Evolutionary conservation across 1,140 invertebrate genomes (phyloP).

Genomic region (Pteromalus puparum): DNA sequence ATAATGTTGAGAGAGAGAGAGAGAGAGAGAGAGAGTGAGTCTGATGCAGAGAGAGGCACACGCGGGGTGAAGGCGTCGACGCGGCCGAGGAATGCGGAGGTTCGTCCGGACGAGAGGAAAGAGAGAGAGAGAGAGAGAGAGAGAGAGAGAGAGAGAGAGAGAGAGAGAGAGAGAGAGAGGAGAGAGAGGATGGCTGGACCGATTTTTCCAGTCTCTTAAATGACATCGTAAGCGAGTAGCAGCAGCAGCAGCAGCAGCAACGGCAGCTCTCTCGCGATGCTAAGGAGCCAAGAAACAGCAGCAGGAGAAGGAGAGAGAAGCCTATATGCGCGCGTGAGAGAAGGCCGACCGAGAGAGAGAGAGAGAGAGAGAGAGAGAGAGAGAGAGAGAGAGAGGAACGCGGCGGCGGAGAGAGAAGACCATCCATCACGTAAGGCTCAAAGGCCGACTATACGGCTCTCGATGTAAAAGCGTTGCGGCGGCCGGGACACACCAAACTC

Average conservation of each 20-base stretch:
- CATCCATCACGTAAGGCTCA: slow-evolving; percentile 74
- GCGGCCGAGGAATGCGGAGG: slow-evolving; percentile 43
- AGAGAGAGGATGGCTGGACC: slow-evolving; percentile 38
- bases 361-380: slow-evolving; percentile 56
- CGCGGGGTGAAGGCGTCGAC: slow-evolving; percentile 48
- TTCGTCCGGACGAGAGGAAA: slow-evolving; percentile 4
- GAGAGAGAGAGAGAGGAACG: slow-evolving; percentile 51
- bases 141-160: slow-evolving; percentile 35
- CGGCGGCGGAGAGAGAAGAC: slow-evolving; percentile 61
- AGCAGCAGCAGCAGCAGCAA: neutral
- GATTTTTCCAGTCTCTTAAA: slow-evolving; percentile 51
- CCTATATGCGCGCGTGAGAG: slow-evolving; percentile 53
- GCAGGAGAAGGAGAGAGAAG: slow-evolving; percentile 36
- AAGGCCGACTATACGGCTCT: slow-evolving; percentile 63
- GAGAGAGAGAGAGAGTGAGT: too few relatives aligned
- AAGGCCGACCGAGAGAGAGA: slow-evolving; percentile 44
- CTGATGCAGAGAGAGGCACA: neutral
- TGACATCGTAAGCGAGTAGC: slow-evolving; percentile 38
- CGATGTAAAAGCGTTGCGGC: slow-evolving; percentile 61
- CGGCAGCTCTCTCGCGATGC: neutral
- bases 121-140: slow-evolving; percentile 39
- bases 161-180: slow-evolving; percentile 45
- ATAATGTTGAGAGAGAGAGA: neutral
- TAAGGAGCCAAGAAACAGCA: slow-evolving; percentile 15
- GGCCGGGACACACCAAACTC: slow-evolving; percentile 65